These are phyloP conservation scores for Guaruba guarouba DNA, from an alignment of 2,113 vertebrate genomes.

Conservation along the genomic window DNA sequence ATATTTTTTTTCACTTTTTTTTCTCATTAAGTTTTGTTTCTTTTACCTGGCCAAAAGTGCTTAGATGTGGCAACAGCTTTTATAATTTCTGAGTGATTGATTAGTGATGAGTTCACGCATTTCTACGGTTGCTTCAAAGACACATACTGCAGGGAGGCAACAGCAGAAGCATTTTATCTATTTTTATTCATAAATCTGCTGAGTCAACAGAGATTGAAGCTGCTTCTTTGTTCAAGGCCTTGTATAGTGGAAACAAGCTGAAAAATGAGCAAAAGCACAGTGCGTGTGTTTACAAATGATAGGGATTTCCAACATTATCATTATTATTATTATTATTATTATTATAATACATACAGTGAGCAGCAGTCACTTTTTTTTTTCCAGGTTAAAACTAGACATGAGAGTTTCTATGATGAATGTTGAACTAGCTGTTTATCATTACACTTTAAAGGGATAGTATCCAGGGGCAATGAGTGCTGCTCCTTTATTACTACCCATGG, in stretches of 20 bases:
- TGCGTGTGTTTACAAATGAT: conserved; percentile 68
- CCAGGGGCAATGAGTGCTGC: conserved; percentile 48
- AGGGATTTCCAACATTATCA: conserved; percentile 47
- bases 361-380: conserved; percentile 12
- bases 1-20: conserved; percentile 59
- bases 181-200: conserved; percentile 35
- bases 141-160: conserved; percentile 47
- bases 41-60: conserved; percentile 72
- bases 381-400: conserved; percentile 5
- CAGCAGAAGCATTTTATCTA: conserved; percentile 46
- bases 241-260: conserved; percentile 56
- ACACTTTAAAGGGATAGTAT: conserved; percentile 70
- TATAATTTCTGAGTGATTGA: conserved; percentile 51
- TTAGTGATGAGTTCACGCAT: conserved; percentile 73
- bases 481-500: conserved; percentile 44
- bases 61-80: conserved; percentile 60
- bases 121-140: conserved; percentile 60
- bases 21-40: conserved; percentile 68
- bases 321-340: neutral
- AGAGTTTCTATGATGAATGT: conserved; percentile 59
- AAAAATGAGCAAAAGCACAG: conserved; percentile 78
- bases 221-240: conserved; percentile 57
- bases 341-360: neutral
- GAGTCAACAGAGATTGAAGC: conserved; percentile 54
- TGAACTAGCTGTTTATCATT: conserved; percentile 48